Evolutionary conservation across 2,113 vertebrate genomes (phyloP).

Genomic region (Larimichthys crocea): DNA sequence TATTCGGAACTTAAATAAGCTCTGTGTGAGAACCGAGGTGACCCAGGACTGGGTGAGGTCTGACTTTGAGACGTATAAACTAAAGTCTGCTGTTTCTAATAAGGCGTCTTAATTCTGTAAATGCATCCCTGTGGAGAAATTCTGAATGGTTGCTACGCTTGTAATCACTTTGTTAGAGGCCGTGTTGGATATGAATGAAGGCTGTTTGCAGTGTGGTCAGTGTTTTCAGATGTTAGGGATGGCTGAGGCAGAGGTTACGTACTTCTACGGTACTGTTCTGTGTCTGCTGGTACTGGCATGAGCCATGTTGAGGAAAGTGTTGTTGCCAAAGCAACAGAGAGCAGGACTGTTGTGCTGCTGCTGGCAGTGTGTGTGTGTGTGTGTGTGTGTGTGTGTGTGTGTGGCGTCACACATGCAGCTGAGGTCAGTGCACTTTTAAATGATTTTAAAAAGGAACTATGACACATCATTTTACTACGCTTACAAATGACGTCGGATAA

Average conservation of each 20-base stretch:
- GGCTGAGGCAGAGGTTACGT: conserved; percentile 2
- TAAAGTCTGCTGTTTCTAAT: not conserved
- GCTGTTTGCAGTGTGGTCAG: not conserved
- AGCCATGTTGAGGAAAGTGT: not conserved
- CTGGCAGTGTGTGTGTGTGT: not conserved
- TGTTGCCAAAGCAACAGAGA: conserved; percentile 26
- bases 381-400: conserved; percentile 6
- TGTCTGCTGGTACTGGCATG: not conserved
- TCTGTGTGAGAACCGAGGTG: not conserved
- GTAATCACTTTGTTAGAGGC: not conserved
- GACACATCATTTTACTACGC: not conserved
- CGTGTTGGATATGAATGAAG: not conserved
- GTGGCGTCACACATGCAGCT: not conserved
- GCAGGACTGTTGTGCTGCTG: not conserved
- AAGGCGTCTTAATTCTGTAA: not conserved
- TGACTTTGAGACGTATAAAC: not conserved
- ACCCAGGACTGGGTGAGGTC: not conserved
- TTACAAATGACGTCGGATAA: not conserved
- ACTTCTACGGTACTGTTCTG: conserved; percentile 5
- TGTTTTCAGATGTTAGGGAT: not conserved
- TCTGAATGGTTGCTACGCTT: not conserved
- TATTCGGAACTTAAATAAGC: not conserved
- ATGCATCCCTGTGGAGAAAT: not conserved
- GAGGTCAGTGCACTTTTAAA: not conserved
- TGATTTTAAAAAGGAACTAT: not conserved